Conservation (phyloP, 1,140 invertebrate genomes). For the Bicyclus anynana region DNA sequence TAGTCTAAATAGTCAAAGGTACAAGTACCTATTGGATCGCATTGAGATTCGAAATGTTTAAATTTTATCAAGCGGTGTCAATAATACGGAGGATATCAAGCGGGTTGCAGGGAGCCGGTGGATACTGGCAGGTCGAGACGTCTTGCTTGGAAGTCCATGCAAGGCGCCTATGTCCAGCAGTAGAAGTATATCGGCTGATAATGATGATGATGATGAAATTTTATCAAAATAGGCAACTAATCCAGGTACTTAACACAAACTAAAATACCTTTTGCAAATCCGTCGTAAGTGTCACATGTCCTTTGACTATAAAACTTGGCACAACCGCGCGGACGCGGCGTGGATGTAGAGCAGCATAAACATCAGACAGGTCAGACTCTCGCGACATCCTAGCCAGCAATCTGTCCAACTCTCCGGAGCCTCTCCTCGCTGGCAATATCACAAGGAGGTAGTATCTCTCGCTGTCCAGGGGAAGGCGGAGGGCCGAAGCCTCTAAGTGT, state of each 20-base stretch:
- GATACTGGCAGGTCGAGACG: too few relatives aligned
- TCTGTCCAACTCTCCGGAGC: slow-evolving; percentile 59
- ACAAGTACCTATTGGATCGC: too few relatives aligned
- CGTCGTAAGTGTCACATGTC: slow-evolving; percentile 86
- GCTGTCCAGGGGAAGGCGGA: slow-evolving; percentile 86
- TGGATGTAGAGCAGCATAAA: slow-evolving; percentile 81
- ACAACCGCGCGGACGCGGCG: slow-evolving; percentile 85
- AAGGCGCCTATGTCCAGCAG: too few relatives aligned
- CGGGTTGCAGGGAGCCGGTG: too few relatives aligned
- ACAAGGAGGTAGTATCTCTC: slow-evolving; percentile 81
- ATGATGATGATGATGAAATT: too few relatives aligned
- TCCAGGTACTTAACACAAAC: background rate
- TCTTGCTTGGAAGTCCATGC: too few relatives aligned
- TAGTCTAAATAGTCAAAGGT: too few relatives aligned
- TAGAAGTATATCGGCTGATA: too few relatives aligned
- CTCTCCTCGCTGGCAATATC: slow-evolving; percentile 76
- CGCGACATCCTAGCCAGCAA: slow-evolving; percentile 62
- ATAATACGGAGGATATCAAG: too few relatives aligned
- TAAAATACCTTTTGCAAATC: slow-evolving; percentile 84
- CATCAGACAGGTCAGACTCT: slow-evolving; percentile 78
- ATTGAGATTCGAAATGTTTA: too few relatives aligned
- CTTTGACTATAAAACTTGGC: slow-evolving; percentile 86
- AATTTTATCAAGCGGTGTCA: too few relatives aligned
- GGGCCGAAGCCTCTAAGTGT: slow-evolving; percentile 82
- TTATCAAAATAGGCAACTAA: too few relatives aligned